Base-by-base conservation (phyloP, 2,888 invertebrate genomes). In the Nysson spinosus region DNA sequence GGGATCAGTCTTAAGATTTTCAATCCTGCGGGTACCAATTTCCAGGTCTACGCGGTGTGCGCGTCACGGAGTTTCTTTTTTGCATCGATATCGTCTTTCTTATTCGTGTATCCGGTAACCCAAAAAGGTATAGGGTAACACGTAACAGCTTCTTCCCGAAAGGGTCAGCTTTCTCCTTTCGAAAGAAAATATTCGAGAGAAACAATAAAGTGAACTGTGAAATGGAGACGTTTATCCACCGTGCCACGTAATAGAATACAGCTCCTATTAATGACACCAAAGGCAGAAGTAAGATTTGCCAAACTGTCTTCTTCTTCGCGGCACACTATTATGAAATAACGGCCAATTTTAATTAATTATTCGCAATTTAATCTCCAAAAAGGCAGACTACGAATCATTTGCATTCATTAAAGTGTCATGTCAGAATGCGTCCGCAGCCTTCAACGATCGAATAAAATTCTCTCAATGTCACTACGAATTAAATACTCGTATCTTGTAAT, bases 71-170 rank as follows among this genome's bases (percentile, higher is more conserved):
- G 34, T 32, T 35, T n/a, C n/a, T n/a, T n/a, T 63, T 65, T 65
- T 56, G 28, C 55, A 24, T 44, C 54, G 61, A 64, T 73, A 66
- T 77, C 74, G 20, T 65, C 71, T 76, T 73, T 72, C 71, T 52
- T 24, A 55, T 56, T 69, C 67, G 50, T 43, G 57, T 69, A 77
- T 78, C 73, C 69, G 64, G 66, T 78, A 67, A 73, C 73, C 66
- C 61, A 63, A 26, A 51, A 57, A 55, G 55, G 71, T 78, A 63
- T 77, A 75, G 62, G 54, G 63, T 78, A 65, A 69, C 78, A 40
- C 40, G 26, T 28, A 26, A 39, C 14, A 42, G 55, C 28, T 22
- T 47, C 61, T 30, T 32, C 46, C 42, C 39, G 57, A 54, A 66
- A 75, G 67, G 65, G 68, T 75, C 71, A 52, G 49, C 69, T 77